A percentile compares a stretch with the other conserved stretches of the same genome.
phyloP scores from a whole-genome alignment of 1,140 invertebrate genomes.

The Neomicropteryx cornuta region DNA sequence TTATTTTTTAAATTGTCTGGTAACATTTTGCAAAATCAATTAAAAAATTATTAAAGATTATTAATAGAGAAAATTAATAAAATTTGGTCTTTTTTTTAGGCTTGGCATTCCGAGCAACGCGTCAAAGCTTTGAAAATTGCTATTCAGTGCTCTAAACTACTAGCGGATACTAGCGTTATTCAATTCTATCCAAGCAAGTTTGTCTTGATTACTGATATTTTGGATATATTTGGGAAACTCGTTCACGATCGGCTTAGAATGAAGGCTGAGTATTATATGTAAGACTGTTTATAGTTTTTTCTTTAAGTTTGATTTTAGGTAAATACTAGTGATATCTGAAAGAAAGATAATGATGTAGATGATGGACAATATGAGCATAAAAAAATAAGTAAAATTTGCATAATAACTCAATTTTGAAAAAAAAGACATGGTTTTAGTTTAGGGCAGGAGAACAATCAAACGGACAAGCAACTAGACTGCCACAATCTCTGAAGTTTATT shows the following conservation, averaged over 20 bases:
- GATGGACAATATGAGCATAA: too few relatives aligned
- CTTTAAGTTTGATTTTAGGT: too few relatives aligned
- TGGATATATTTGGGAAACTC: constrained; percentile 89
- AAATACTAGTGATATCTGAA: too few relatives aligned
- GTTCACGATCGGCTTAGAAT: constrained; percentile 78
- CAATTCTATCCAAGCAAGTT: constrained; percentile 98
- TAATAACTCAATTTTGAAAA: constrained; percentile 13
- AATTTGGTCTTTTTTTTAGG: constrained; percentile 29
- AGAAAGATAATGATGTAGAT: too few relatives aligned
- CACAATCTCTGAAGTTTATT: constrained; percentile 5
- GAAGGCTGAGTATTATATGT: constrained; percentile 61
- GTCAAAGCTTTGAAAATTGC: constrained; percentile 95
- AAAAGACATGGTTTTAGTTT: constrained; percentile 5
- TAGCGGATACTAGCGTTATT: constrained; percentile 78
- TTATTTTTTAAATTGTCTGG: background rate
- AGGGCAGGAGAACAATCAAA: constrained; percentile 5
- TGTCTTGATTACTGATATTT: constrained; percentile 88
- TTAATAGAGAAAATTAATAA: background rate
- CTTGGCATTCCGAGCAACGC: constrained; percentile 88
- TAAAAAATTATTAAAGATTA: too few relatives aligned
- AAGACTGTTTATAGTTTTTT: too few relatives aligned
- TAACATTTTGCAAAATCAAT: background rate
- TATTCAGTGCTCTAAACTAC: constrained; percentile 90
- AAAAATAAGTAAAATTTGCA: constrained; percentile 22
- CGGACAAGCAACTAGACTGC: constrained; percentile 15